These are phyloP conservation scores for Diorhabda elongata DNA, from an alignment of 1,140 invertebrate genomes.

Conservation along the genomic window DNA sequence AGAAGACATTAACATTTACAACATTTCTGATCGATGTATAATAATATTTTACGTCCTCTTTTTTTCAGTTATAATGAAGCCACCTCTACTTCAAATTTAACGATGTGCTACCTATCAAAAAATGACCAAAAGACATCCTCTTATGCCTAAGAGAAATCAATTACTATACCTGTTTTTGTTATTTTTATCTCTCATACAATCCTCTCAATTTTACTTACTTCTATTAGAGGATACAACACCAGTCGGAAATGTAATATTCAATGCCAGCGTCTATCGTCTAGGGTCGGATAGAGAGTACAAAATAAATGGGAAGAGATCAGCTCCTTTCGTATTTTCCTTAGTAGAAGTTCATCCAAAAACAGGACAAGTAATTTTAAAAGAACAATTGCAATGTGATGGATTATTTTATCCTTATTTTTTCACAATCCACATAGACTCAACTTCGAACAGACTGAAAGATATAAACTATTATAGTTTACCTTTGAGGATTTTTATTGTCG, in stretches of 20 bases:
- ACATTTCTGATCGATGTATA: no score
- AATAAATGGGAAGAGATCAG: constrained; percentile 72
- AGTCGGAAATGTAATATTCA: constrained; percentile 68
- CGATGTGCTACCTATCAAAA: constrained; percentile 29
- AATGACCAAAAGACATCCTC: constrained; percentile 30
- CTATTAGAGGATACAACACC: constrained; percentile 64
- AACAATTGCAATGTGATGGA: constrained; percentile 71
- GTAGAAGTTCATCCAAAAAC: constrained; percentile 68
- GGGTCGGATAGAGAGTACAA: constrained; percentile 69
- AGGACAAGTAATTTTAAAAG: constrained; percentile 70
- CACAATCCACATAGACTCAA: constrained; percentile 81
- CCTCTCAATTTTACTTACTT: constrained; percentile 56
- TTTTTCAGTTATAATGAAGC: constrained; percentile 18
- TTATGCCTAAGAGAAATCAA: constrained; percentile 30
- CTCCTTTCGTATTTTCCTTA: constrained; percentile 73
- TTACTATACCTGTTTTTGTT: constrained; percentile 25
- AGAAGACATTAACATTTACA: no score
- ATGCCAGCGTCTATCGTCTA: constrained; percentile 73
- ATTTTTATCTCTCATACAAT: constrained; percentile 26
- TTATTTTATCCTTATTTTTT: constrained; percentile 78
- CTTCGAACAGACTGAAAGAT: constrained; percentile 69
- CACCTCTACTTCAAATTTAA: constrained; percentile 5
- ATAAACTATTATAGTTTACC: constrained; percentile 82
- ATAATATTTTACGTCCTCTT: neutral
- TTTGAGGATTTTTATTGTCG: constrained; percentile 71